Base-by-base conservation (phyloP, 2,888 invertebrate genomes). In the Drosophila subsilvestris region DNA sequence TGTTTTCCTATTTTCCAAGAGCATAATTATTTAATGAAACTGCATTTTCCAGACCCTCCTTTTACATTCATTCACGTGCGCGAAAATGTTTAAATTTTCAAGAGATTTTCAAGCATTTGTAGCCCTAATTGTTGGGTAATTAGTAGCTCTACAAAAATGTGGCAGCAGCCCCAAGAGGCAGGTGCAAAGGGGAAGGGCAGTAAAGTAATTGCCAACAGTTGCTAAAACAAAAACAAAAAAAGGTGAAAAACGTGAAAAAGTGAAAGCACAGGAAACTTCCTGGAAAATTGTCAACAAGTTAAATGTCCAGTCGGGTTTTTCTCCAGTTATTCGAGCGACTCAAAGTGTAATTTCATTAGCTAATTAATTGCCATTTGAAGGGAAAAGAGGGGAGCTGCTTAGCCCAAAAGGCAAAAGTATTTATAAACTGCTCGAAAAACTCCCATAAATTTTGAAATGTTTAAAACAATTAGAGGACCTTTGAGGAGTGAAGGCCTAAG, bases 271-370 rank as follows among this genome's bases (percentile, higher is more conserved):
- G 59, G 68, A 68, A 67, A 59, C 37, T 68, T 59, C 53, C 20
- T 63, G 68, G 32, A 37, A 70, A 53, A 60, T 37, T 75, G 73
- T 51, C 66, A 61, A 71, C 60, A 71, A 72, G 63, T 60, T 68
- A 48, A 44, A 47, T 22, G 43, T 51, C 59, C 58, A 54, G 63
- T 78, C 73, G 66, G 37, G 6, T 14, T 14, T 32, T 25, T 27
- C 9, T 27, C 27, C 27, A 27, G 2, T 27, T 27, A 67, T 72
- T 58, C 55, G n/a, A 32, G 71, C 42, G 42, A 59, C 49, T 55
- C 55, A 47, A 76, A 74, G 59, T 66, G 63, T 76, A 82, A 82
- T 78, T 82, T 85, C 74, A 85, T 82, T 82, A 85, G 86, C 76
- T 82, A 82, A 82, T 82, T 82, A 82, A 82, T 82, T 78, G 80